Percentiles rank a stretch among this genome's conserved stretches.
phyloP scores from a whole-genome alignment of 1,140 invertebrate species.

The Polypedilum pembai region DNA sequence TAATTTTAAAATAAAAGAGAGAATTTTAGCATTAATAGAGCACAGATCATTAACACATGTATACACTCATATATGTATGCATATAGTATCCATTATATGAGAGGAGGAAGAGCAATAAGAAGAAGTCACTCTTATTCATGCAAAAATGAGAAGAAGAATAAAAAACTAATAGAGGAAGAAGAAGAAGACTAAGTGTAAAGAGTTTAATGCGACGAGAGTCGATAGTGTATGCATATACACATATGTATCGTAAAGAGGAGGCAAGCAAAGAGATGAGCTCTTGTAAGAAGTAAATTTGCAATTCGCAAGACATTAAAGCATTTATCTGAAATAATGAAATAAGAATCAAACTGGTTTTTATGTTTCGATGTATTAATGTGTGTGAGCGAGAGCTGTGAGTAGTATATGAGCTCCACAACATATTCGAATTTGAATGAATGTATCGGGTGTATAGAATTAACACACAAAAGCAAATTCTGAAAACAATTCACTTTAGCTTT shows the following conservation, averaged over 20 bases:
- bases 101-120: neutral
- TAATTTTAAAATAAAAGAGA: neutral
- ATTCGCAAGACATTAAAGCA: slow-evolving; percentile 23
- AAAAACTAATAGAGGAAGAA: neutral
- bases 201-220: slow-evolving; percentile 2
- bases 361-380: neutral
- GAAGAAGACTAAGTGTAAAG: neutral
- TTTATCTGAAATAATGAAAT: slow-evolving; percentile 25
- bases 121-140: slow-evolving; percentile 1
- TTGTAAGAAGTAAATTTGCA: slow-evolving; percentile 23
- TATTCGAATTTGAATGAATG: neutral
- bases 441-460: neutral
- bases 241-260: slow-evolving; percentile 2
- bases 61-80: neutral
- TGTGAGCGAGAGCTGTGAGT: neutral
- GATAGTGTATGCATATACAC: neutral
- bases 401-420: slow-evolving; percentile 16
- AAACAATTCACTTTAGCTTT: slow-evolving; percentile 12
- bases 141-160: slow-evolving; percentile 10
- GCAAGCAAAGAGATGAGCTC: slow-evolving; percentile 15
- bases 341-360: slow-evolving; percentile 24
- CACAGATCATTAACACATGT: neutral
- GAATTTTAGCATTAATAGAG: neutral
- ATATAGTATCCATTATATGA: neutral
- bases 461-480: slow-evolving; percentile 12